Base-by-base conservation (phyloP, 2,888 invertebrate genomes). In the Idaea aversata region DNA sequence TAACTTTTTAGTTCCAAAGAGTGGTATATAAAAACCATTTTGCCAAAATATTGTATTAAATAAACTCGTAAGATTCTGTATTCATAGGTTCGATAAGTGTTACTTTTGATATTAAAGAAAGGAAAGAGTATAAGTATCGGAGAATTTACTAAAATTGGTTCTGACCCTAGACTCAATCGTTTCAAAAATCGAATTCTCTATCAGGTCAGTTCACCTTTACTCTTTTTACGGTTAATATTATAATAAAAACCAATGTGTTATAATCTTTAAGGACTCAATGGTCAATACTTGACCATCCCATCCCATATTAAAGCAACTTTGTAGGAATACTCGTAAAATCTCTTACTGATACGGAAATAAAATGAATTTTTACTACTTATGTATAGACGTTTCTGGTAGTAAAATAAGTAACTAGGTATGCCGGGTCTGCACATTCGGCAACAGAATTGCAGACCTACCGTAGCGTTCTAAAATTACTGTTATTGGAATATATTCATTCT, bases 291-390 rank as follows among this genome's bases (percentile, higher is more conserved):
- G 47, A 47, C 47, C 47, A 47, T 47, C 47, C 47, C 47, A 47
- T 47, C 47, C 47, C 47, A 47, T 47, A 47, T 47, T 47, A 47
- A 47, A 47, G 47, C 47, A 47, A 47, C 47, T 47, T 47, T 47
- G 47, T 47, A 10, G 47, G 47, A 47, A 10, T 47, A 47, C 47
- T 47, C 47, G 47, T 47, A 47, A 47, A 47, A 47, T 47, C 47
- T 47, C 13, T 47, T 13, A 47, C 47, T 47, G 66, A 67, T 67
- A 65, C 64, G 63, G 58, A 61, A 47, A 68, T 73, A 66, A 72
- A 70, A 72, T 73, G 69, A 70, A 65, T 70, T 73, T 73, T 73
- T 73, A 73, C 68, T 66, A 72, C 66, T 65, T 70, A 68, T 67
- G 4, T 15, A 4, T 58, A 1, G n/a, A 15, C 15, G 15, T 58